phyloP scores from a whole-genome alignment of 2,888 invertebrate species.

The Amiota communis region DNA sequence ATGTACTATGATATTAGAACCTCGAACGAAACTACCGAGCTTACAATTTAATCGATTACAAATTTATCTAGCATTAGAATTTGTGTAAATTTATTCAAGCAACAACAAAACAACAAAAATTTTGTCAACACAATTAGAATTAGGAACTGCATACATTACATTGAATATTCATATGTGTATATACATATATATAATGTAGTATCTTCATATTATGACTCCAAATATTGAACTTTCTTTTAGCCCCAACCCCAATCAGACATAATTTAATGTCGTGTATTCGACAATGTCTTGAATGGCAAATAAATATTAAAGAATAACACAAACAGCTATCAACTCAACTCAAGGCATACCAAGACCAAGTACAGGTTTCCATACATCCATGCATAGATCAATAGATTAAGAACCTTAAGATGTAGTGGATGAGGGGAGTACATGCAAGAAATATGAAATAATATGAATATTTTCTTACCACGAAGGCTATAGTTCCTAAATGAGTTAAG shows the following conservation, averaged over 20 bases:
- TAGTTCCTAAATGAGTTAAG: conserved; percentile 50
- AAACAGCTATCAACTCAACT: conserved; percentile 40
- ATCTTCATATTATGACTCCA: neutral
- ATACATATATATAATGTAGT: too few relatives aligned
- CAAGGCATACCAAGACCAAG: too few relatives aligned
- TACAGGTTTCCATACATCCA: too few relatives aligned
- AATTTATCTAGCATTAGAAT: conserved; percentile 51
- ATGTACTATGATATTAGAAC: conserved; percentile 38
- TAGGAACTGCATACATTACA: conserved; percentile 34
- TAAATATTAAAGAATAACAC: conserved; percentile 41
- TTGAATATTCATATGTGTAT: too few relatives aligned
- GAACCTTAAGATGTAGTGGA: too few relatives aligned
- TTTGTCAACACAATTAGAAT: conserved; percentile 58
- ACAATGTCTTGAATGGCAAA: neutral
- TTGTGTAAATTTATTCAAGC: conserved; percentile 34
- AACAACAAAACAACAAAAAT: too few relatives aligned
- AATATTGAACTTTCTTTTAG: neutral
- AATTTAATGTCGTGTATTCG: conserved; percentile 54
- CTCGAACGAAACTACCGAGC: conserved; percentile 45
- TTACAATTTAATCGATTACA: conserved; percentile 57
- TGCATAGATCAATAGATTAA: too few relatives aligned
- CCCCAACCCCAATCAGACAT: conserved; percentile 54
- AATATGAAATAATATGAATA: too few relatives aligned
- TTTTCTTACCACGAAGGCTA: neutral
- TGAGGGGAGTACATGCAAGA: neutral